Percentiles rank a stretch among this genome's conserved stretches.
Conservation (phyloP, 2,888 invertebrate genomes). For the Andrena trimmerana region DNA sequence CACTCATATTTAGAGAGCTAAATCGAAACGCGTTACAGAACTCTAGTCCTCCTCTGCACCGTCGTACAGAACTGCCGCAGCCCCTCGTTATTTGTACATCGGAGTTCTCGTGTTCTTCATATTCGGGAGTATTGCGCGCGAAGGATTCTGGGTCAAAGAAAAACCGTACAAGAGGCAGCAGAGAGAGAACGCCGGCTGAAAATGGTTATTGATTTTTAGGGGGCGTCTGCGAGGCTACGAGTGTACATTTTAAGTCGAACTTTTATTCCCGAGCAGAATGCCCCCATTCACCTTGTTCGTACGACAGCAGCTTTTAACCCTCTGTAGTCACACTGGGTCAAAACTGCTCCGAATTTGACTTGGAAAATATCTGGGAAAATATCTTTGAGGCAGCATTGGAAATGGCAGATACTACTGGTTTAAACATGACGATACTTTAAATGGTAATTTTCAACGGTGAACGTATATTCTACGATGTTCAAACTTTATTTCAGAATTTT, state of each 20-base stretch:
- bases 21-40: background rate
- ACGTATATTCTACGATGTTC: no score
- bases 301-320: background rate
- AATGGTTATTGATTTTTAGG: slow-evolving; percentile 54
- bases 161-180: slow-evolving; percentile 26
- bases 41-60: background rate
- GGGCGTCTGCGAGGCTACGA: slow-evolving; percentile 2
- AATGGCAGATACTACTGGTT: no score
- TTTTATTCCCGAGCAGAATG: slow-evolving; percentile 20
- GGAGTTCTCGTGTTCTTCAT: slow-evolving; percentile 6
- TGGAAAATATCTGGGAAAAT: no score
- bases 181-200: slow-evolving; percentile 33
- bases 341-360: no score
- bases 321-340: no score
- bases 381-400: no score
- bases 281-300: background rate
- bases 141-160: slow-evolving; percentile 54
- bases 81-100: slow-evolving; percentile 16
- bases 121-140: slow-evolving; percentile 24
- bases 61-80: slow-evolving; percentile 6
- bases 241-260: slow-evolving; percentile 15
- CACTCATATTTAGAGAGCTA: background rate
- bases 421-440: no score
- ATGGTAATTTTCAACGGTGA: no score
- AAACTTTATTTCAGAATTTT: no score